Evolutionary conservation across 2,888 invertebrate species (phyloP), one percentile per base, ranked within the genome.

Genomic region (Eutolmus rufibarbis): DNA sequence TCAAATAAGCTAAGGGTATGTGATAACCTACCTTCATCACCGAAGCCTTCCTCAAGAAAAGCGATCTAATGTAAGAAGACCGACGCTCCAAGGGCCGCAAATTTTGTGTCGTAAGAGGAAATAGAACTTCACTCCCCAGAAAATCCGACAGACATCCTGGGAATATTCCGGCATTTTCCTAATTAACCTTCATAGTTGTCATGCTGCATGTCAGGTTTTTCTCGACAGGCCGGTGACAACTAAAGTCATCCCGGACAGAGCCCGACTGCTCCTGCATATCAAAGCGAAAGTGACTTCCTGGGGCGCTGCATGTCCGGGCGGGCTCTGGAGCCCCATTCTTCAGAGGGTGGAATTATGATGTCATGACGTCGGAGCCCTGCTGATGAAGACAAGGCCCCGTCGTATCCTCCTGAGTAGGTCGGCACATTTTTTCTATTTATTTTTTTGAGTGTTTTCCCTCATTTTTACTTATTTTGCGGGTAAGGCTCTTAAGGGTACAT

Each of bases 151-250:
- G 76, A 76, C 37, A 76, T 76, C 37, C 76, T 76, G 2, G 37
- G 34, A 34, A 37, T 76, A 34, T 76, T 76, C 76, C 76, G 37
- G 34, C n/a, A 76, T 76, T 76, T 76, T 37, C 76, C 76, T 76
- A 76, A 76, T 76, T 76, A 76, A 34, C 76, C 34, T 76, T 76
- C 37, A 76, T 76, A 37, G 76, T 37, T 76, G 76, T 76, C 76
- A 76, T 34, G 76, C 14, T 76, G 76, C 66, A 66, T 66, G 23
- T 66, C 8, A 12, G 66, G 8, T 1, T 23, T 66, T 23, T 23
- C 3, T 28, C 28, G 66, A 66, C 66, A 66, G 66, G 28, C 9
- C 14, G 66, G 28, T 12, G 66, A 66, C 66, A 66, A 28, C 66
- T 66, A 66, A 66, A 66, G 66, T 28, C 66, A 23, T 66, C 66